Percentiles rank a stretch among this genome's conserved stretches.
phyloP scores from a whole-genome alignment of 2,888 invertebrate species.

The Halictus quadricinctus region DNA sequence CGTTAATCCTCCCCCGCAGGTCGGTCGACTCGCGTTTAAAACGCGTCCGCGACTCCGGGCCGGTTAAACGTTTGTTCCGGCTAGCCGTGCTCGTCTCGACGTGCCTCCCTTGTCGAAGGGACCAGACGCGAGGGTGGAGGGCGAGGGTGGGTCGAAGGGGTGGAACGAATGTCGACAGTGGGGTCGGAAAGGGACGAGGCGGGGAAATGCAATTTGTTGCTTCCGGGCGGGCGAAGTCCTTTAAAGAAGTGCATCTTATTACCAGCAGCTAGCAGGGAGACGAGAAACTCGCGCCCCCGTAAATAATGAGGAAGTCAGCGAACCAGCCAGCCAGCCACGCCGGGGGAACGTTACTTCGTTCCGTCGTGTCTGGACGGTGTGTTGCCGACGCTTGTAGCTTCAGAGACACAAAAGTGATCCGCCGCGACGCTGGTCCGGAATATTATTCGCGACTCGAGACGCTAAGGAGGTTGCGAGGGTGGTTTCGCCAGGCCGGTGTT shows the following conservation, averaged over 20 bases:
- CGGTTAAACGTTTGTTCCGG: slow-evolving; percentile 65
- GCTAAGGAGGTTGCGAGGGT: not conserved
- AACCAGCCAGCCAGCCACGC: slow-evolving; percentile 4
- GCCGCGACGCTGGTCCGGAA: slow-evolving; percentile 37
- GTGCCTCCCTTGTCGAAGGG: slow-evolving; percentile 27
- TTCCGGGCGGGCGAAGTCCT: slow-evolving; percentile 64
- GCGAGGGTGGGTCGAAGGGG: not conserved
- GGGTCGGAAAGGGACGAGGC: not conserved
- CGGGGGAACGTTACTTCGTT: slow-evolving; percentile 15
- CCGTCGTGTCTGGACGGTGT: slow-evolving; percentile 14
- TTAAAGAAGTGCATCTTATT: slow-evolving; percentile 73
- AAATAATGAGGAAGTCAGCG: slow-evolving; percentile 64
- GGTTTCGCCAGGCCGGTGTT: not conserved
- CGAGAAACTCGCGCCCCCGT: slow-evolving; percentile 67
- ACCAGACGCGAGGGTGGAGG: not conserved
- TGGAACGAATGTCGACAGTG: not conserved
- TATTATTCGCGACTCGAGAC: slow-evolving; percentile 62
- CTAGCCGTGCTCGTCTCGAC: slow-evolving; percentile 57
- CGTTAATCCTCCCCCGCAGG: not conserved
- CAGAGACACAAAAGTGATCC: slow-evolving; percentile 61
- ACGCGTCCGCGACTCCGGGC: slow-evolving; percentile 46
- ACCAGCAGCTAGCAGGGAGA: slow-evolving; percentile 56
- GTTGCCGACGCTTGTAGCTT: slow-evolving; percentile 14
- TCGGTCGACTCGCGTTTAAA: slow-evolving; percentile 27
- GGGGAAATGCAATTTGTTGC: slow-evolving; percentile 68